Evolutionary conservation across 2,113 vertebrate species (phyloP), one percentile per base, ranked within the genome.

Genomic region (Sylvilagus bachmani): DNA sequence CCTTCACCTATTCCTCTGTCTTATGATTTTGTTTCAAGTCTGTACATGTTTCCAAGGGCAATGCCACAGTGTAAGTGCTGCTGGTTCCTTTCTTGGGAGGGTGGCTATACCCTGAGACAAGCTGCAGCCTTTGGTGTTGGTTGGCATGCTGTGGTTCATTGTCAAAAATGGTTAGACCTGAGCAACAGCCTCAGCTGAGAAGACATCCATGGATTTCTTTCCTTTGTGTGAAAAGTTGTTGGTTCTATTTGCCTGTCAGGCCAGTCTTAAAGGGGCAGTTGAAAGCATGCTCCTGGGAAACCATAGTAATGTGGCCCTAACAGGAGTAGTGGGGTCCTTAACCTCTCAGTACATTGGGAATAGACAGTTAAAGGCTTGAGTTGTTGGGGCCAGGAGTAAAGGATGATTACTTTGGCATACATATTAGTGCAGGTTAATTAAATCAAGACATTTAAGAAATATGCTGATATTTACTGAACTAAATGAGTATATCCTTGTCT

Each of bases 1-100:
- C 95, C 88, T 92, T 97, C 93, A 81, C 90, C 53, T 0, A 44
- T 87, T 94, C 74, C 10, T 61, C 91, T 61, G 71, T 29, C 8
- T 97, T 95, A 92, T 97, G 97, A 97, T 98, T 98, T 96, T 36
- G 19, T 95, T 96, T 95, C 94, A 97, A 97, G 89, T 96, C 91
- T 6, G 0, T 96, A 97, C 98, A 97, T 86, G 62, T 98, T 98
- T 98, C 97, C 97, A 94, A 94, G 92, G 86, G 87, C 97, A 93
- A 71, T 97, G 97, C 97, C 96, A 95, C 77, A 92, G 93, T 97
- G 97, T 96, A 98, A 98, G 93, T 96, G 97, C 93, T 97, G 75
- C 96, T 95, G 96, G 95, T 96, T 96, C 91, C 96, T 98, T 95
- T 66, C 95, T 89, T 55, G 70, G 88, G 97, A 97, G 97, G 96